Evolutionary conservation across 2,797 vertebrate genomes (phyloP).

Genomic region (Astyanax mexicanus): DNA sequence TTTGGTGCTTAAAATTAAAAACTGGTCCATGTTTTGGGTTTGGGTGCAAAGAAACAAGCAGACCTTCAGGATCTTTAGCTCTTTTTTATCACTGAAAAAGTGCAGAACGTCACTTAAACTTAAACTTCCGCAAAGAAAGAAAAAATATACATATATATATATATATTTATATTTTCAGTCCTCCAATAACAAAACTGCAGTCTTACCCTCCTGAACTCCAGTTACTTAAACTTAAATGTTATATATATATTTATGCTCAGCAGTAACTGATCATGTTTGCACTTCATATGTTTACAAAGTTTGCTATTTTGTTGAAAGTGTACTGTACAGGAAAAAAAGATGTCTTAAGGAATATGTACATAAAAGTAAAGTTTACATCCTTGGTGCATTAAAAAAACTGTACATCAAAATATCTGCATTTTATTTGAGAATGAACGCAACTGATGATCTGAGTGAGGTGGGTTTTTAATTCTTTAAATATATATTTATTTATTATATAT

Average conservation of each 20-base stretch:
- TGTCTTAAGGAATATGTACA: neutral
- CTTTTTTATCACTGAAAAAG: too few relatives aligned
- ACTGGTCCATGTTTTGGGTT: neutral
- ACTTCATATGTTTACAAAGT: neutral
- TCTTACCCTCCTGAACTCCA: too few relatives aligned
- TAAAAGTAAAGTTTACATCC: neutral
- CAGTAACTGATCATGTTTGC: neutral
- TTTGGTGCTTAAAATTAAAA: neutral
- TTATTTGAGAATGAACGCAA: neutral
- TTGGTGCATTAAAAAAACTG: neutral
- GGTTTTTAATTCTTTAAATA: too few relatives aligned
- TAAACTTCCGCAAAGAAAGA: too few relatives aligned
- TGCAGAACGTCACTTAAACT: too few relatives aligned
- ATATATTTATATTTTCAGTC: too few relatives aligned
- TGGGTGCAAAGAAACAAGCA: too few relatives aligned
- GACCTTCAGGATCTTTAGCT: too few relatives aligned
- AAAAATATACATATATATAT: too few relatives aligned
- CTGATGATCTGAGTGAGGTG: neutral
- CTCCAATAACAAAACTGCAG: neutral
- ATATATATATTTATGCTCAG: too few relatives aligned
- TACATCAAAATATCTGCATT: neutral
- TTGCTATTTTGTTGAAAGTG: neutral
- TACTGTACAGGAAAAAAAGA: neutral
- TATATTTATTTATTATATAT: too few relatives aligned
- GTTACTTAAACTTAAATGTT: neutral